A percentile compares a stretch with the other conserved stretches of the same genome.
These are phyloP conservation scores for Lasiurus borealis DNA, from an alignment of 2,113 vertebrate species.

Conservation along the genomic window DNA sequence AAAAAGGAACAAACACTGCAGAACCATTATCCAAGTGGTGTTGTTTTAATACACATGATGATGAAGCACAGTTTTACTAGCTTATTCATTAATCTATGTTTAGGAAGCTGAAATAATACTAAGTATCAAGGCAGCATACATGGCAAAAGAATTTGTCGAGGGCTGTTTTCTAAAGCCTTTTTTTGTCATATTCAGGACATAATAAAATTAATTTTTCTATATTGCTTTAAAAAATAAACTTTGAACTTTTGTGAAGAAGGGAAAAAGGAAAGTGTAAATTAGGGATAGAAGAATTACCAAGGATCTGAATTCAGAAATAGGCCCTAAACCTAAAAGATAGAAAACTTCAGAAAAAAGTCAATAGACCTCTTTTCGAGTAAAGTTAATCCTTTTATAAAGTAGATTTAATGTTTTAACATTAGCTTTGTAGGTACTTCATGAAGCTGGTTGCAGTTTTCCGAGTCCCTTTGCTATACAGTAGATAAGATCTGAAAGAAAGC, in stretches of 20 bases:
- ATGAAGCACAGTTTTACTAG: conserved; percentile 28
- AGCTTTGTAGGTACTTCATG: neutral
- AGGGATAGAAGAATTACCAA: conserved; percentile 19
- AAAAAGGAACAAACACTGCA: neutral
- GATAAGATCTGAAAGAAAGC: neutral
- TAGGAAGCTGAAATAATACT: conserved; percentile 44
- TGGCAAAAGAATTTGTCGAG: conserved; percentile 46
- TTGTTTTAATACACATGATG: neutral
- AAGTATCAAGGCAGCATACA: conserved; percentile 10
- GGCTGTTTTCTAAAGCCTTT: neutral
- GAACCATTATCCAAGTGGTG: neutral
- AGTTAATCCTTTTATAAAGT: neutral
- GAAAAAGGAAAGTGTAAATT: conserved; percentile 37
- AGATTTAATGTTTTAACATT: neutral
- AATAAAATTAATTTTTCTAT: conserved; percentile 40
- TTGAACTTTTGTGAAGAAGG: conserved; percentile 33
- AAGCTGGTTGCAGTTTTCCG: neutral
- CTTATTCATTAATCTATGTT: conserved; percentile 50
- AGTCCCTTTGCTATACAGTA: neutral
- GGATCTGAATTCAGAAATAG: conserved; percentile 29
- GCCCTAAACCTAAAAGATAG: conserved; percentile 3
- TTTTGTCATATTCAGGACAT: neutral
- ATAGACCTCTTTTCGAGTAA: neutral
- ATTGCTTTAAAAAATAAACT: conserved; percentile 32
- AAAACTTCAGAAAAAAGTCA: conserved; percentile 33